These are phyloP conservation scores for Mythimna lalbum DNA, from an alignment of 2,888 invertebrate species.

Conservation along the genomic window DNA sequence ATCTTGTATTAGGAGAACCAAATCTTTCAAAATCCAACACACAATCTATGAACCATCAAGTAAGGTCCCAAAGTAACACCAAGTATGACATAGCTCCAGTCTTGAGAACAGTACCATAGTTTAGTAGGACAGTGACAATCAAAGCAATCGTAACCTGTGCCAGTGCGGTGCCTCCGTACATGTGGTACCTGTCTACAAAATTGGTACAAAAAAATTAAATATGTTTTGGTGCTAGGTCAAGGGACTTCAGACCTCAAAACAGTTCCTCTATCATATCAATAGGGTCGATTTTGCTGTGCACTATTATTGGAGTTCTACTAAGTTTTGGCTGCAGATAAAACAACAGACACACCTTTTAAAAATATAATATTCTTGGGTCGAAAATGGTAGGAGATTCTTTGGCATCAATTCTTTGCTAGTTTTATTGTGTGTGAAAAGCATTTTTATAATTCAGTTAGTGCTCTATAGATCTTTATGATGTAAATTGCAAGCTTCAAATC, in stretches of 20 bases:
- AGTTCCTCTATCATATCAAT: neutral
- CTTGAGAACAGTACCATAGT: conserved; percentile 19
- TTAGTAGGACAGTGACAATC: conserved; percentile 43
- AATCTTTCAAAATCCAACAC: conserved; percentile 14
- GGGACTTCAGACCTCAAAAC: neutral
- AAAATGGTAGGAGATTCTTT: no score
- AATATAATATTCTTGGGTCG: neutral
- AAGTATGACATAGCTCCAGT: conserved; percentile 32
- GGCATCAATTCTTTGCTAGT: neutral
- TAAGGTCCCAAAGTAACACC: conserved; percentile 28
- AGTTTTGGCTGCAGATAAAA: neutral
- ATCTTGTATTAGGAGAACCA: no score
- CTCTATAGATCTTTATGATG: neutral
- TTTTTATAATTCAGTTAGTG: neutral
- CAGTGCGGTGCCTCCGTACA: conserved; percentile 27
- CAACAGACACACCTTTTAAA: neutral
- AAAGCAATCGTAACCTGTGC: conserved; percentile 56
- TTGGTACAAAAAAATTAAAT: conserved; percentile 35
- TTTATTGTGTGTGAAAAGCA: neutral
- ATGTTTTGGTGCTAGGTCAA: conserved; percentile 6
- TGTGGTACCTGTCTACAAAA: conserved; percentile 45
- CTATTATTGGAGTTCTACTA: conserved; percentile 2
- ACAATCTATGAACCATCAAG: conserved; percentile 28
- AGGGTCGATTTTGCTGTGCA: conserved; percentile 15
- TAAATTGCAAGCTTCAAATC: conserved; percentile 10